phyloP scores from a whole-genome alignment of 2,888 invertebrate species.

The Helicoverpa assulta region DNA sequence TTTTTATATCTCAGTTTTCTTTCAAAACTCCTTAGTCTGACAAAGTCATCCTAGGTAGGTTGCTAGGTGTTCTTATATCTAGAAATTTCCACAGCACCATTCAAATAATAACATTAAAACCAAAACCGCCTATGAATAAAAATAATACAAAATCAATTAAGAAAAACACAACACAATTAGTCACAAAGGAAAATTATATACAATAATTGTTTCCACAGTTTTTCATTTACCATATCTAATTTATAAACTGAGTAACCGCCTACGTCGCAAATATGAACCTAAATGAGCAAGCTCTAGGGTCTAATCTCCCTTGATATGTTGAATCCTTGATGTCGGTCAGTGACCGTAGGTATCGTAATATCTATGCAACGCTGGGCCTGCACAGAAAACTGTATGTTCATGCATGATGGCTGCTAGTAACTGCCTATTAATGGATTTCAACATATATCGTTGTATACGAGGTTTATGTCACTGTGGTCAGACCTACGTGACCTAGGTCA shows the following conservation, averaged over 20 bases:
- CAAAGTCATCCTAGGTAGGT: too few relatives aligned
- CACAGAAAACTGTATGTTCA: slow-evolving; percentile 55
- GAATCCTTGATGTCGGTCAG: slow-evolving; percentile 79
- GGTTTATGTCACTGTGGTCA: slow-evolving; percentile 12
- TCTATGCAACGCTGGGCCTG: slow-evolving; percentile 61
- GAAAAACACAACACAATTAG: slow-evolving; percentile 49
- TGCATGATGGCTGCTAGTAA: slow-evolving; percentile 47
- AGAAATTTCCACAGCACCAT: slow-evolving; percentile 9
- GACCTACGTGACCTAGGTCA: slow-evolving; percentile 16
- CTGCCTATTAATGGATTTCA: slow-evolving; percentile 46
- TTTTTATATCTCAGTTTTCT: too few relatives aligned
- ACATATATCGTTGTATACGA: slow-evolving; percentile 25
- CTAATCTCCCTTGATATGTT: slow-evolving; percentile 16
- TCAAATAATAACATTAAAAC: slow-evolving; percentile 2
- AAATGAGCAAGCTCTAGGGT: background rate
- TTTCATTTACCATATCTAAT: slow-evolving; percentile 59
- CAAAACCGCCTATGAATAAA: slow-evolving; percentile 19
- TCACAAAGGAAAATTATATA: slow-evolving; percentile 61
- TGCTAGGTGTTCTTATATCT: too few relatives aligned
- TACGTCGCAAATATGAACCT: slow-evolving; percentile 15
- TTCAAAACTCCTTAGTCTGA: too few relatives aligned
- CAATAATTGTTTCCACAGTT: slow-evolving; percentile 53
- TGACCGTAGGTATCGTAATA: slow-evolving; percentile 72
- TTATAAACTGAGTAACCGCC: slow-evolving; percentile 46
- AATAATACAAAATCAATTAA: slow-evolving; percentile 39